Conservation (phyloP, 2,113 vertebrate species). For the Geothlypis trichas region DNA sequence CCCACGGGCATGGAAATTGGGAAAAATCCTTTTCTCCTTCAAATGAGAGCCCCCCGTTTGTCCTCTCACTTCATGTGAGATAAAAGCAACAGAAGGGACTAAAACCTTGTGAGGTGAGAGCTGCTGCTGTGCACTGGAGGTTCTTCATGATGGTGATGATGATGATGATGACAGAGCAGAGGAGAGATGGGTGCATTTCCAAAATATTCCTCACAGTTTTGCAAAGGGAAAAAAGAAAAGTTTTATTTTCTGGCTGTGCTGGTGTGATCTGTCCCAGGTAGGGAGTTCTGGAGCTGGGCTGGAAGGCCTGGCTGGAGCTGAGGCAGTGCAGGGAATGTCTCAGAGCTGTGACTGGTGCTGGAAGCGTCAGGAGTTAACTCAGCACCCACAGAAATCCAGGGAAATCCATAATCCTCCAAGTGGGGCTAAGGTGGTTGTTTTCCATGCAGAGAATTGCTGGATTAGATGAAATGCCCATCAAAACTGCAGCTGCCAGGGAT, state of each 20-base stretch:
- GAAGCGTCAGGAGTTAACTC: background rate
- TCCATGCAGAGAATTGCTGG: background rate
- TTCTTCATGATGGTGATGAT: background rate
- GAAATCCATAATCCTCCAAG: background rate
- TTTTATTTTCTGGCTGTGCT: background rate
- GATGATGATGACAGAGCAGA: background rate
- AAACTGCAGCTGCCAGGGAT: background rate
- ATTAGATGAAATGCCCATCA: background rate
- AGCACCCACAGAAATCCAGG: background rate
- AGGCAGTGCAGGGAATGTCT: background rate
- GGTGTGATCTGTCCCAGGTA: background rate
- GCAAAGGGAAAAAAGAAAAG: background rate
- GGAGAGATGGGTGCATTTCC: background rate
- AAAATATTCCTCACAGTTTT: background rate
- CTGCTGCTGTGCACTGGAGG: background rate
- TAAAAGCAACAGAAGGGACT: background rate
- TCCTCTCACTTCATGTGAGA: background rate
- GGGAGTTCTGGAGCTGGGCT: background rate
- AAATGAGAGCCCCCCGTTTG: background rate
- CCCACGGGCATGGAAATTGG: accelerated
- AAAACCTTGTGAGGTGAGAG: background rate
- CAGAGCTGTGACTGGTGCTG: accelerated
- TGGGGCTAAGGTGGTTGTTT: background rate
- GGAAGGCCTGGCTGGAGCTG: background rate
- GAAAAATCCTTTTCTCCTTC: background rate